Evolutionary conservation across 2,113 vertebrate species (phyloP).

Genomic region (Syngnathus typhle): DNA sequence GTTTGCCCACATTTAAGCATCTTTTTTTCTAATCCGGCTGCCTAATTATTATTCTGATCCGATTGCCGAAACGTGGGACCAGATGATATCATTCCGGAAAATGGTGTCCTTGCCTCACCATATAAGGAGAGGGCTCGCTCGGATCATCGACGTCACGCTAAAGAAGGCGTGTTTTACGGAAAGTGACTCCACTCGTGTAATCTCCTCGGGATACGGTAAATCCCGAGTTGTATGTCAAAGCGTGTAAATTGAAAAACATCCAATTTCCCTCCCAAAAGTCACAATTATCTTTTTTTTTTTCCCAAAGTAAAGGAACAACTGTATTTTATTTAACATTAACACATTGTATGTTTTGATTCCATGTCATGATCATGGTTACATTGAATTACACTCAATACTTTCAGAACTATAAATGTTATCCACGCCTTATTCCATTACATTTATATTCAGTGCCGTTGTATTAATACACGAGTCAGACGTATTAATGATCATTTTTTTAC

Average conservation of each 20-base stretch:
- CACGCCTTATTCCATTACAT: background rate
- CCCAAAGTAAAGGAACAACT: background rate
- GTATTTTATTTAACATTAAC: background rate
- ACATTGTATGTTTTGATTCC: background rate
- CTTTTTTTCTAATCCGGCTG: background rate
- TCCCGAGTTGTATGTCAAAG: background rate
- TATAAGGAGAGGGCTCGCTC: conserved; percentile 60
- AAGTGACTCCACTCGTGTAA: conserved; percentile 52
- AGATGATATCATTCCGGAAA: conserved; percentile 69
- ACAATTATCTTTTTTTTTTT: background rate
- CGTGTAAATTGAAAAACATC: background rate
- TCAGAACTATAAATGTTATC: background rate
- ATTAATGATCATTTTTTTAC: background rate
- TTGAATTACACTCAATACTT: background rate
- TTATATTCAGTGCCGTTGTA: background rate
- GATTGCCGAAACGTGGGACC: conserved; percentile 35
- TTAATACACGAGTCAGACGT: background rate
- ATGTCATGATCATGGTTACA: background rate
- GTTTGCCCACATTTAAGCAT: background rate
- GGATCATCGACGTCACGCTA: conserved; percentile 60
- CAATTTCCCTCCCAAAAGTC: background rate
- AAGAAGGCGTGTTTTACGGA: conserved; percentile 63
- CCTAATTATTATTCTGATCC: conserved; percentile 9
- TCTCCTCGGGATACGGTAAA: conserved; percentile 18
- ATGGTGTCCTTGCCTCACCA: conserved; percentile 48